Percentiles rank a stretch among this genome's conserved stretches.
phyloP scores from a whole-genome alignment of 2,113 vertebrate genomes.

The Boleophthalmus pectinirostris region DNA sequence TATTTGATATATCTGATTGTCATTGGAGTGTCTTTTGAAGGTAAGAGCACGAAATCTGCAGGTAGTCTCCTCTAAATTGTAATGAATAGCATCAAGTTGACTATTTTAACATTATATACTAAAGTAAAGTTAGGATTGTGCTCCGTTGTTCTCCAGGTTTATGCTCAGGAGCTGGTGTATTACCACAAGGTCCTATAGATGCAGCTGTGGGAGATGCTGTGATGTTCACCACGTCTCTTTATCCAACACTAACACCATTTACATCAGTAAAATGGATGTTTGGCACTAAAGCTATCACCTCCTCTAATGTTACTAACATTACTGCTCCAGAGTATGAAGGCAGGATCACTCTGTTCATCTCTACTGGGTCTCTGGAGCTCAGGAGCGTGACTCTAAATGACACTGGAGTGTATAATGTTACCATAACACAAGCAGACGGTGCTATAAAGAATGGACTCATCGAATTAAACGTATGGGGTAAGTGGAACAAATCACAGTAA shows the following conservation, averaged over 20 bases:
- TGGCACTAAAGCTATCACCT: neutral
- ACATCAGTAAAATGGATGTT: rapidly evolving
- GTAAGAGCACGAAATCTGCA: neutral
- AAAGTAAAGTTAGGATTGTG: neutral
- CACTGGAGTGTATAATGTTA: slow-evolving; percentile 24
- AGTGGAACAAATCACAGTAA: neutral
- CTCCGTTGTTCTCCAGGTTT: slow-evolving; percentile 40
- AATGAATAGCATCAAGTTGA: too few species aligned
- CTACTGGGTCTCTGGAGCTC: slow-evolving; percentile 58
- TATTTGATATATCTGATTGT: neutral
- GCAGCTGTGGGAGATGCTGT: slow-evolving; percentile 27
- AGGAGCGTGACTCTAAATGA: slow-evolving; percentile 34
- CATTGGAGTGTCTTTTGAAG: neutral
- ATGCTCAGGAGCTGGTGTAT: slow-evolving; percentile 22
- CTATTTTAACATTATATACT: neutral
- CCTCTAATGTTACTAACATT: rapidly evolving
- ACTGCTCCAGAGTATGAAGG: neutral
- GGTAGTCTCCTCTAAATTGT: neutral
- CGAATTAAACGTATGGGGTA: neutral
- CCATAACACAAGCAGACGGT: rapidly evolving
- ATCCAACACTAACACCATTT: neutral
- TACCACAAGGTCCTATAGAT: slow-evolving; percentile 30
- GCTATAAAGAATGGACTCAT: rapidly evolving
- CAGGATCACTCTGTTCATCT: slow-evolving; percentile 16
- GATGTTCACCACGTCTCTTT: slow-evolving; percentile 29